These are phyloP conservation scores for Oasisia sp. DNA, from an alignment of 2,888 invertebrate species.

Conservation along the genomic window DNA sequence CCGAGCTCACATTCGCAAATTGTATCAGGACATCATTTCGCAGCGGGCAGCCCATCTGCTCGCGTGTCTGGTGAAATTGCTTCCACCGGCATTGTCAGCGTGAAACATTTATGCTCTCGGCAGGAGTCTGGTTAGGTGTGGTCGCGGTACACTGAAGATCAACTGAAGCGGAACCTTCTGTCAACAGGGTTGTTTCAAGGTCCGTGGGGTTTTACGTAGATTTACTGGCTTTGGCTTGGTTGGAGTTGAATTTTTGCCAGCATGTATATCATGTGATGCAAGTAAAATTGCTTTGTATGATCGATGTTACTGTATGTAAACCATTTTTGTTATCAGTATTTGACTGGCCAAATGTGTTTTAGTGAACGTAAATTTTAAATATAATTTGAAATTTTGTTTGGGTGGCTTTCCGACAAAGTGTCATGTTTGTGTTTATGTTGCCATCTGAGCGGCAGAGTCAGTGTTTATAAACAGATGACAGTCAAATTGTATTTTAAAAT, in stretches of 20 bases:
- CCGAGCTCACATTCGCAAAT: not conserved
- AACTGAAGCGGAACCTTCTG: not conserved
- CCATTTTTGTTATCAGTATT: too few relatives aligned
- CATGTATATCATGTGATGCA: not conserved
- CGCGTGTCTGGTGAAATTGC: not conserved
- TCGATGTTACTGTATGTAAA: not conserved
- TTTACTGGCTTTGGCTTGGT: not conserved
- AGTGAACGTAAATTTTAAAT: too few relatives aligned
- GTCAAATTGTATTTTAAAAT: too few relatives aligned
- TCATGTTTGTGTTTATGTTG: too few relatives aligned
- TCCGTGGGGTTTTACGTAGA: not conserved
- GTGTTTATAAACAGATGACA: too few relatives aligned
- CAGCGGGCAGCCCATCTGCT: not conserved
- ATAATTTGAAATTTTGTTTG: too few relatives aligned
- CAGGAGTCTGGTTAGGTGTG: not conserved
- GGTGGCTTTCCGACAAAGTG: too few relatives aligned
- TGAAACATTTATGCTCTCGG: not conserved
- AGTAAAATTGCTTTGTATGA: not conserved
- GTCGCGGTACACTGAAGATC: not conserved
- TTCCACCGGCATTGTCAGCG: not conserved
- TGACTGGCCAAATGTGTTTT: too few relatives aligned
- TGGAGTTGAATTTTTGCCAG: not conserved
- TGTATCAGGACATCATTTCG: slow-evolving; percentile 9
- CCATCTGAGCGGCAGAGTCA: too few relatives aligned
- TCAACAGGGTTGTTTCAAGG: not conserved